phyloP scores from a whole-genome alignment of 2,797 vertebrate species.

The Chelonia mydas region DNA sequence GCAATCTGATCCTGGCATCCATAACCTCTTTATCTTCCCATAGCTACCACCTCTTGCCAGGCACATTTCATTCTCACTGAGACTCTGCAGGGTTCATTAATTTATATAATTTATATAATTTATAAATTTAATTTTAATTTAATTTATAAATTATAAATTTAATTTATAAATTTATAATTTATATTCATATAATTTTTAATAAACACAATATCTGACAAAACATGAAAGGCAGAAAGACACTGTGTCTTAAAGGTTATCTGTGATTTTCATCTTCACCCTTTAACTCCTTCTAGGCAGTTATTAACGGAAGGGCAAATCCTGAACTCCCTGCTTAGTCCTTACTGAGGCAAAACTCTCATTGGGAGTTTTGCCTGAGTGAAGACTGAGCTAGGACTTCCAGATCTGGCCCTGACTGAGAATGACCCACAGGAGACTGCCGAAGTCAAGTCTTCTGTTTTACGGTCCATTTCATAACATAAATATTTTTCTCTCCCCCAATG shows the following conservation, averaged over 20 bases:
- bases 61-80: slow-evolving; percentile 43
- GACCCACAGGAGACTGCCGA: slow-evolving; percentile 52
- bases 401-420: slow-evolving; percentile 43
- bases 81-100: background rate
- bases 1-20: background rate
- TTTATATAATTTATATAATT: too few relatives aligned
- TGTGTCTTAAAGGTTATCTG: background rate
- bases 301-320: slow-evolving; percentile 4
- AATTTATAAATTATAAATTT: too few relatives aligned
- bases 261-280: slow-evolving; percentile 40
- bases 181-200: background rate
- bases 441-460: slow-evolving; percentile 74
- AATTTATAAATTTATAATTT: too few relatives aligned
- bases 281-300: slow-evolving; percentile 16
- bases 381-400: background rate
- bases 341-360: slow-evolving; percentile 22
- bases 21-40: background rate
- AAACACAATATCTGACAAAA: background rate
- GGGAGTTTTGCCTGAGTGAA: background rate
- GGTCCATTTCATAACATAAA: slow-evolving; percentile 76
- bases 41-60: slow-evolving; percentile 24
- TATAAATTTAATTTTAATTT: too few relatives aligned
- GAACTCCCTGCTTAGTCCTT: background rate
- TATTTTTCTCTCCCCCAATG: slow-evolving; percentile 87
- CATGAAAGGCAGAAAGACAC: slow-evolving; percentile 16